Base-by-base conservation (phyloP, 2,797 vertebrate species). In the Vespertilio murinus region DNA sequence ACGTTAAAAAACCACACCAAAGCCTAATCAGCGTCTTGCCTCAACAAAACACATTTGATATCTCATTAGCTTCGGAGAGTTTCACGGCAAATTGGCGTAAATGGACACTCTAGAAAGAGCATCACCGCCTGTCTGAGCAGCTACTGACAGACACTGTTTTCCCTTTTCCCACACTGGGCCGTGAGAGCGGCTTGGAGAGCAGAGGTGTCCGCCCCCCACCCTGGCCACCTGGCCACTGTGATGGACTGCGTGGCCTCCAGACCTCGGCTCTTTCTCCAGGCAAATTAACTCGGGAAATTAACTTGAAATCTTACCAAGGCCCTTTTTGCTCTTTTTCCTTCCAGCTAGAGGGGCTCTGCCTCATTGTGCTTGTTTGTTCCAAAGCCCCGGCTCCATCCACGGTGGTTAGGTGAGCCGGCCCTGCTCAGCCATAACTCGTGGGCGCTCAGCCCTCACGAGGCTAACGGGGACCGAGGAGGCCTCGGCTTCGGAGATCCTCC, bases 21-120 rank as follows among this genome's bases (percentile, higher is more conserved):
- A 74, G 71, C 77, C 77, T 78, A 61, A 92, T 88, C 90, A 71
- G 38, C 35, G 52, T 88, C 85, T 92, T 88, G 22, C 84, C 70
- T 59, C 79, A 49, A 88, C 74, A 75, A 73, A 86, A 88, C 5
- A 2, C 74, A 81, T 86, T 82, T 79, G 71, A 42, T 91, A 70
- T 90, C 84, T 95, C 73, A 94, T 95, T 95, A 90, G 88, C 81
- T 75, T 80, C 67, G 92, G 86, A 87, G 90, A 89, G 80, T 94
- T 91, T 89, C 78, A 77, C 25, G 81, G 77, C 74, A 84, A 91
- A 88, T 30, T 75, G 81, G 69, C 5, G 0, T 88, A 47, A 82
- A 82, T 17, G 70, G 82, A 42, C 56, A 65, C 67, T 70, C 80
- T 74, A 89, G 54, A 89, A 87, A 87, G 40, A 89, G 33, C 64